Percentiles rank a stretch among this genome's conserved stretches.
These are phyloP conservation scores for Ectemnius lituratus DNA, from an alignment of 2,888 invertebrate genomes.

Conservation along the genomic window DNA sequence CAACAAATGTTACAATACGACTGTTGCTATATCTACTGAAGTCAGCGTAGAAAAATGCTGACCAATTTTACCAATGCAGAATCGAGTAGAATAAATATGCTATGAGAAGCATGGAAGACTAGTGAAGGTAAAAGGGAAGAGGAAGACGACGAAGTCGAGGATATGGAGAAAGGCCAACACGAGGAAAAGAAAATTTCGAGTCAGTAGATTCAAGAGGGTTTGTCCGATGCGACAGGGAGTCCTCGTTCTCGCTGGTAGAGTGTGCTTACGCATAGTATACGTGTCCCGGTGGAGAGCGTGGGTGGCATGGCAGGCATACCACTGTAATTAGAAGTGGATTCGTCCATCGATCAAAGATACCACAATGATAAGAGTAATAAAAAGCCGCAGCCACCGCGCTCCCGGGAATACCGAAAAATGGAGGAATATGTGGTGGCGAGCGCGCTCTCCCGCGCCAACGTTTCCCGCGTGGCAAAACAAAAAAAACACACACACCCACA, in stretches of 20 bases:
- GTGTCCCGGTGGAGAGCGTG: neutral
- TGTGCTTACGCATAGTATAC: too few species aligned
- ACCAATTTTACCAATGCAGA: too few species aligned
- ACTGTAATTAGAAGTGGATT: constrained; percentile 9
- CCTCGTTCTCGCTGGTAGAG: too few species aligned
- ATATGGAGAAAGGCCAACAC: neutral
- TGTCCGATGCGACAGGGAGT: too few species aligned
- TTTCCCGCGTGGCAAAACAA: neutral
- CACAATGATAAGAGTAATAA: constrained; percentile 33
- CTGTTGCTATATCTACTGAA: too few species aligned
- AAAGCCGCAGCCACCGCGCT: constrained; percentile 33
- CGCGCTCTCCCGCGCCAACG: too few species aligned
- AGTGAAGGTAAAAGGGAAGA: neutral
- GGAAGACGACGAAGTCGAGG: too few species aligned
- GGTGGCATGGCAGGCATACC: neutral
- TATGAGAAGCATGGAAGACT: too few species aligned
- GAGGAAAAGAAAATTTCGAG: constrained; percentile 1
- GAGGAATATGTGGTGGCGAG: constrained; percentile 35
- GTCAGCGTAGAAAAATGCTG: too few species aligned
- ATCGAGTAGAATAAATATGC: too few species aligned
- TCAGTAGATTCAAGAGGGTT: too few species aligned
- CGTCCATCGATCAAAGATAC: constrained; percentile 11
- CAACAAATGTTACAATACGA: too few species aligned
- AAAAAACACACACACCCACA: constrained; percentile 24
- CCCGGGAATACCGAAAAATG: constrained; percentile 23